These are phyloP conservation scores for Acipenser oxyrinchus DNA, from an alignment of 2,797 vertebrate genomes.

Conservation along the genomic window DNA sequence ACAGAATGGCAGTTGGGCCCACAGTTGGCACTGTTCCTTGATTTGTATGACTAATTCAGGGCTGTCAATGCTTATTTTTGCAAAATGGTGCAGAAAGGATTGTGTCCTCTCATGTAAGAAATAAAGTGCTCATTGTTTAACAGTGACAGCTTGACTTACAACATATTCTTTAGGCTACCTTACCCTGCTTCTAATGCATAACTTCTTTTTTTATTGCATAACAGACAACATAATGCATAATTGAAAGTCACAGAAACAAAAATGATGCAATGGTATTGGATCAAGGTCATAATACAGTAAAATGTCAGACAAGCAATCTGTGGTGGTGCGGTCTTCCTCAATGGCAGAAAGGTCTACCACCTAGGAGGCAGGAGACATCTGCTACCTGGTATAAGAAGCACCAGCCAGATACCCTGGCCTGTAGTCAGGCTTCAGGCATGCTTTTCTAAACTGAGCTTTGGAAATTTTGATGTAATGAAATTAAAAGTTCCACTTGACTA, in stretches of 20 bases:
- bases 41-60: too few relatives aligned
- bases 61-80: too few relatives aligned
- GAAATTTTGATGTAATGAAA: slow-evolving; percentile 16
- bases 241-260: neutral
- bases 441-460: slow-evolving; percentile 11
- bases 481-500: slow-evolving; percentile 21
- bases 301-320: slow-evolving; percentile 6
- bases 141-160: too few relatives aligned
- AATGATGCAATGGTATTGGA: neutral
- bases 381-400: slow-evolving; percentile 27
- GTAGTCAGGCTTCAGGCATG: slow-evolving; percentile 11
- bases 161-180: too few relatives aligned
- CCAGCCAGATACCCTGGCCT: slow-evolving; percentile 16
- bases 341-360: slow-evolving; percentile 21
- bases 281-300: neutral
- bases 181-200: too few relatives aligned
- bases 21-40: too few relatives aligned
- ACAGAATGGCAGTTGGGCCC: too few relatives aligned
- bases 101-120: too few relatives aligned
- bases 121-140: too few relatives aligned
- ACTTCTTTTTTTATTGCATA: neutral
- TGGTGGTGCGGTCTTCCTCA: slow-evolving; percentile 17
- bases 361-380: slow-evolving; percentile 27
- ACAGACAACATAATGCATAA: neutral
- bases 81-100: too few relatives aligned